These are phyloP conservation scores for Polydrusus tereticollis DNA, from an alignment of 2,888 invertebrate genomes.

Conservation along the genomic window DNA sequence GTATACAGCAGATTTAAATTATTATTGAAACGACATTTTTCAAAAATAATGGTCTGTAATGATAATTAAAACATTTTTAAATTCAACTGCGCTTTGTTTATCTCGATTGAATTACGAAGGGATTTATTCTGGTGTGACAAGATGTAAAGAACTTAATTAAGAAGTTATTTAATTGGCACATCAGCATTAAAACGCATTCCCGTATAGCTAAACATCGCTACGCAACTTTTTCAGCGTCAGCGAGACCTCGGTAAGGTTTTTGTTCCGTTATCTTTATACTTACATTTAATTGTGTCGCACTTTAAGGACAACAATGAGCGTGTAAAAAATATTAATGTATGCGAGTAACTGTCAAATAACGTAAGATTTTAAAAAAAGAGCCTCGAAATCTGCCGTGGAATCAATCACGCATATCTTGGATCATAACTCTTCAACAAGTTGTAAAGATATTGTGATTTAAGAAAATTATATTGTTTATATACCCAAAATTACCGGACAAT, in stretches of 20 bases:
- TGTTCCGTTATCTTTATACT: conserved; percentile 17
- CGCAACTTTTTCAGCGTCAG: conserved; percentile 13
- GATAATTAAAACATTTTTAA: not conserved
- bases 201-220: conserved; percentile 27
- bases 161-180: conserved; percentile 71
- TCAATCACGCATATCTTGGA: no score
- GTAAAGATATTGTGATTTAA: no score
- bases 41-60: no score
- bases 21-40: not conserved
- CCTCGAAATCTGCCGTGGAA: no score
- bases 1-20: not conserved
- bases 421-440: no score
- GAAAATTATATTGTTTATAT: no score
- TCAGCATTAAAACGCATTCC: conserved; percentile 61
- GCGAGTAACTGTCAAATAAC: not conserved
- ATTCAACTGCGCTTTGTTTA: conserved; percentile 3
- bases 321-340: not conserved
- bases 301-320: not conserved
- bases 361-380: no score
- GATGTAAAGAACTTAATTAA: conserved; percentile 73
- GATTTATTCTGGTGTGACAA: conserved; percentile 69
- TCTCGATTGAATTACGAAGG: conserved; percentile 13
- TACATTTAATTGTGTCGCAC: conserved; percentile 4
- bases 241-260: conserved; percentile 8
- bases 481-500: no score